Evolutionary conservation across 2,113 vertebrate species (phyloP), one percentile per base, ranked within the genome.

Genomic region (Sitta europaea): DNA sequence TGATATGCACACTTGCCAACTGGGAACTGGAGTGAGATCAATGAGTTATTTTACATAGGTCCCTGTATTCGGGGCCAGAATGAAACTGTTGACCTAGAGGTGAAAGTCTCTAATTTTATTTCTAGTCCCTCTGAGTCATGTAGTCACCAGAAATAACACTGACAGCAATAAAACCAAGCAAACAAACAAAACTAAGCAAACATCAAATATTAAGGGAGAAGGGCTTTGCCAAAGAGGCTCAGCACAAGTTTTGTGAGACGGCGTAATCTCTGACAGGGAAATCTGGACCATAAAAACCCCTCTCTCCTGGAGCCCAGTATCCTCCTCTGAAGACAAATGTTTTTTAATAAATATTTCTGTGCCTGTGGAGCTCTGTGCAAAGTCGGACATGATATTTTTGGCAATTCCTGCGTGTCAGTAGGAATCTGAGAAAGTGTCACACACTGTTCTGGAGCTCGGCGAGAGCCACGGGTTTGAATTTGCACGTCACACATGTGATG

Each of bases 161-260:
- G 91, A 96, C 94, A 97, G 85, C 77, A 94, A 95, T 81, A 95
- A 95, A 94, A 65, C 57, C 9, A 5, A 94, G 95, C 77, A 97
- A 97, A 97, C 90, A 95, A 96, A 97, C 92, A 97, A 94, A 96
- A 95, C 66, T 77, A 92, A 97, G 94, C 88, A 91, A 97, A 97
- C 95, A 86, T 90, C 83, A 96, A 94, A 92, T 88, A 94, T 71
- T 54, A 70, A 94, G 92, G 79, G 68, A 27, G 74, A 93, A 76
- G 88, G 74, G 50, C 85, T 90, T 91, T 91, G 95, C 93, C 88
- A 84, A 75, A 89, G 89, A 94, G 75, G 88, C 73, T 95, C 94
- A 80, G 90, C 23, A 38, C 88, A 93, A 25, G 6, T 86, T 97
- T 91, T 94, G 67, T 35, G 89, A 71, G 83, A 36, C 53, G 6